Conservation (phyloP, 2,113 vertebrate species). For the Odocoileus hemionus region DNA sequence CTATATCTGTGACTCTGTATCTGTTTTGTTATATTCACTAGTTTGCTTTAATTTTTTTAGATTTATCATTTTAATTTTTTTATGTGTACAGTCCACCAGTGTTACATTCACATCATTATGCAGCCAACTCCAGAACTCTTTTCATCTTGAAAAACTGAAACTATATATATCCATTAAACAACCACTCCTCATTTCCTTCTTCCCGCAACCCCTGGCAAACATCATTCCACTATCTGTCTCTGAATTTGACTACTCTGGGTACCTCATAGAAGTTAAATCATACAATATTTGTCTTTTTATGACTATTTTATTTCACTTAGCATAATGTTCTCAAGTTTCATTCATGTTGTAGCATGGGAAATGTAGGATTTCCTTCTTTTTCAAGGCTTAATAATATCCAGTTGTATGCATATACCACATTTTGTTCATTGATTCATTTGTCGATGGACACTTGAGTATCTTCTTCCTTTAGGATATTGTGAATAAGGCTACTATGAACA, state of each 20-base stretch:
- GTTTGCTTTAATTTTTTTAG: background rate
- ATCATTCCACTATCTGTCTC: background rate
- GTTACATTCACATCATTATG: background rate
- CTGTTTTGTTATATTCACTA: background rate
- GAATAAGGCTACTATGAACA: background rate
- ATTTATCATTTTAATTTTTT: background rate
- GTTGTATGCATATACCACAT: background rate
- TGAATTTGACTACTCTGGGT: background rate
- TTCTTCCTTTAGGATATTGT: background rate
- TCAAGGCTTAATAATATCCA: background rate
- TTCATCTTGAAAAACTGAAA: background rate
- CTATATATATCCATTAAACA: background rate
- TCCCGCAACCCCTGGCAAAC: background rate
- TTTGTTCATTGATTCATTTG: background rate
- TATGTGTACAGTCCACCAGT: background rate
- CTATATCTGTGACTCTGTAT: background rate
- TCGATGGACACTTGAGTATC: background rate
- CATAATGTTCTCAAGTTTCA: background rate
- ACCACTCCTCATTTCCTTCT: background rate
- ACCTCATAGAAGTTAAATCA: background rate
- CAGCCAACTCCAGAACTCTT: background rate
- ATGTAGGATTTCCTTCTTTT: background rate
- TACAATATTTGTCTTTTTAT: background rate
- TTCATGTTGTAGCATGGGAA: background rate
- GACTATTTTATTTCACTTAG: background rate